A percentile compares a stretch with the other conserved stretches of the same genome.
Conservation (phyloP, 2,797 vertebrate species). For the Sebastes hubbsi region DNA sequence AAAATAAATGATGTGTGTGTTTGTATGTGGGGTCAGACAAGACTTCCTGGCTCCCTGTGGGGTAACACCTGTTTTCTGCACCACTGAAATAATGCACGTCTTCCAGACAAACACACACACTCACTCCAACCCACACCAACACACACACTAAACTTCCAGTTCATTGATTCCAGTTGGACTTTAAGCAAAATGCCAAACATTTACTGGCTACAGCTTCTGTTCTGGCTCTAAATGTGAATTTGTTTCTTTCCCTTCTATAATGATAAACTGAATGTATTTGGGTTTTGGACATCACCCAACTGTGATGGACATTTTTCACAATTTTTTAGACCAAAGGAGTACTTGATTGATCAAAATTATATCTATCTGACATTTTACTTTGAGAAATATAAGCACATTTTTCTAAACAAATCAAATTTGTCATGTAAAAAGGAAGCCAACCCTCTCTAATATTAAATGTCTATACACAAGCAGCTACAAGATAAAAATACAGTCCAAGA, state of each 20-base stretch:
- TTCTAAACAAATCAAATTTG: too few species aligned
- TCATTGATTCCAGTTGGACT: background rate
- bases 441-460: background rate
- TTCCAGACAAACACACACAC: background rate
- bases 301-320: too few species aligned
- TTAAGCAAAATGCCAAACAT: background rate
- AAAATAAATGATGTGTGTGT: background rate
- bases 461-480: background rate
- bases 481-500: background rate
- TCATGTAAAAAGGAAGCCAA: too few species aligned
- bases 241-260: background rate
- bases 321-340: background rate
- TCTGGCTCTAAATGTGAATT: background rate
- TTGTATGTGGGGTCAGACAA: background rate
- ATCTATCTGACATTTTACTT: too few species aligned
- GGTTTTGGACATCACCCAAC: background rate
- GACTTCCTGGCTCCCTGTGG: conserved; percentile 19
- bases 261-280: background rate
- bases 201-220: background rate
- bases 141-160: background rate
- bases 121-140: background rate
- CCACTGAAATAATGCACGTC: background rate
- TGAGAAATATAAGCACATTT: background rate
- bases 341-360: background rate
- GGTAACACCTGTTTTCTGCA: conserved; percentile 46